Base-by-base conservation (phyloP, 2,113 vertebrate genomes). In the Pandion haliaetus region DNA sequence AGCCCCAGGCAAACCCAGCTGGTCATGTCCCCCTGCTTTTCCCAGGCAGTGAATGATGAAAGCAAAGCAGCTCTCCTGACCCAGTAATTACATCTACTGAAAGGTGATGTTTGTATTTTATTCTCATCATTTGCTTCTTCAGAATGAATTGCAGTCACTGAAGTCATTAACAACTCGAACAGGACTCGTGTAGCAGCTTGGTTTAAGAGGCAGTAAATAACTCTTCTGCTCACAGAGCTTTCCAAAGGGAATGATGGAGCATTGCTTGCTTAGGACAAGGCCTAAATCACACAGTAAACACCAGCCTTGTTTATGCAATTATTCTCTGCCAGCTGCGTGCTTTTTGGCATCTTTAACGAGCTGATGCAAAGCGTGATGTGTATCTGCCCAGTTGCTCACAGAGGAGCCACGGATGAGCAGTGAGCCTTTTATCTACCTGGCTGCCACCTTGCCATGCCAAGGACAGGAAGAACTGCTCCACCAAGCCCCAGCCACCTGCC, bases 1-100 rank as follows among this genome's bases (percentile, higher is more conserved):
- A 21, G 49, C n/a, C 78, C 31, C 74, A n/a, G 25, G 19, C 3
- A 0, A 74, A 61, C 1, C 2, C 3, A 13, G 84, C n/a, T 10
- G 0, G 72, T 9, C 7, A 5, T 1, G 1, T 42, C 70, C 8
- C 0, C 5, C 17, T 40, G 82, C 88, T 88, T 65, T 63, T 55
- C 54, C 58, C 34, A 24, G 76, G 74, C 88, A 24, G 44, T 8
- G 66, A 38, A 40, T 54, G 32, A 65, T 5, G 45, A 31, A 36
- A 65, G 66, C 4, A 4, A 23, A 93, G 85, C 94, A 57, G 71
- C 66, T 77, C 79, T 49, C 62, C 79, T 66, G 88, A 95, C 71
- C 90, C 58, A 6, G 36, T 65, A 72, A 92, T 49, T 82, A 72
- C 82, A 38, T n/a, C 79, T 65, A 5, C 79, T 6, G 10, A 73